phyloP scores from a whole-genome alignment of 2,113 vertebrate genomes.

The Callipepla californica region DNA sequence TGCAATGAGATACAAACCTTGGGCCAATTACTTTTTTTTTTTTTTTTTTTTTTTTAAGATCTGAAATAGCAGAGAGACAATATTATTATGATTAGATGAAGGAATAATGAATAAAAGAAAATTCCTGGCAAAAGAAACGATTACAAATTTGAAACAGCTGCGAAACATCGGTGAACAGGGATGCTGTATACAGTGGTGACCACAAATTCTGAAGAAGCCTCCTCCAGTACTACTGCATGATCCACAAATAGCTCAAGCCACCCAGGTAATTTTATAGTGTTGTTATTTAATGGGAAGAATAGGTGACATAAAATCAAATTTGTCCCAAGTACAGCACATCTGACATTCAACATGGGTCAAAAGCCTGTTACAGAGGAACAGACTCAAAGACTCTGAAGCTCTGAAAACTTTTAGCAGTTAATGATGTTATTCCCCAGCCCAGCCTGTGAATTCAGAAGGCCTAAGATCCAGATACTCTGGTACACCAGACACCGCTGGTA shows the following conservation, averaged over 20 bases:
- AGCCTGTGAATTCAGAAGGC: neutral
- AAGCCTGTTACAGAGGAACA: neutral
- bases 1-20: neutral
- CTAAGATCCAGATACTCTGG: neutral
- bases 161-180: neutral
- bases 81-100: neutral
- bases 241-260: neutral
- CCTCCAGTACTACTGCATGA: neutral
- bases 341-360: neutral
- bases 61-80: neutral
- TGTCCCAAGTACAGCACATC: slow-evolving; percentile 8
- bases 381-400: neutral
- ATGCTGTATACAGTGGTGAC: neutral
- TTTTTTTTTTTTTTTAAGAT: neutral
- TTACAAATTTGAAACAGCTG: neutral
- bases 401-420: neutral
- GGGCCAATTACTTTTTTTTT: neutral
- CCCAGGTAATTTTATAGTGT: neutral
- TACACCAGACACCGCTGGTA: neutral
- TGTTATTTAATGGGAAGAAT: neutral
- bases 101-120: neutral
- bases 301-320: neutral
- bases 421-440: neutral
- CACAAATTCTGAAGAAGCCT: neutral
- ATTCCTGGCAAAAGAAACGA: neutral